Conservation (phyloP, 2,797 vertebrate genomes). For the Esox lucius region DNA sequence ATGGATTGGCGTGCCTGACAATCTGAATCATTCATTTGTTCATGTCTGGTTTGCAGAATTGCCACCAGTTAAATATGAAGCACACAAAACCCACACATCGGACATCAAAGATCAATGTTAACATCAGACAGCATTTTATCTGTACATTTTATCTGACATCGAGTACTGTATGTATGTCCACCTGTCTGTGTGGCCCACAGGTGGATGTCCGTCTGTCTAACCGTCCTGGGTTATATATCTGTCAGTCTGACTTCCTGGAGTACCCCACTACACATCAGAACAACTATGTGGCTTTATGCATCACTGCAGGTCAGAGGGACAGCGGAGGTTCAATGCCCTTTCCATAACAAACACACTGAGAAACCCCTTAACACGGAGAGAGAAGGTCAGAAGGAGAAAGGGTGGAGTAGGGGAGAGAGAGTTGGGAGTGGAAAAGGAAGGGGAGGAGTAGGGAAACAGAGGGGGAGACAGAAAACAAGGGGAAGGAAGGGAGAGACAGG, state of each 20-base stretch:
- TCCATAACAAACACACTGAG: neutral
- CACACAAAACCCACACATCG: no score
- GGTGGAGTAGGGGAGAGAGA: neutral
- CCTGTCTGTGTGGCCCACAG: no score
- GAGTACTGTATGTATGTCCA: no score
- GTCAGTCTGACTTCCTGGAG: neutral
- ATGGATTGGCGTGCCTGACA: no score
- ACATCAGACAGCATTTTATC: no score
- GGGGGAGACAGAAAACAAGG: neutral
- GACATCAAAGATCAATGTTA: no score
- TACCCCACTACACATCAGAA: neutral
- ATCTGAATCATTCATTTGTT: no score
- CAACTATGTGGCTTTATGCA: neutral
- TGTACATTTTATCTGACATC: no score
- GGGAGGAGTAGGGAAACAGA: neutral
- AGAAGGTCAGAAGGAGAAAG: neutral
- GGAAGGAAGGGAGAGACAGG: neutral
- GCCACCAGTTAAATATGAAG: no score
- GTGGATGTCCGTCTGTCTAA: no score
- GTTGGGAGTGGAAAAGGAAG: neutral
- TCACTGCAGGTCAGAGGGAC: neutral
- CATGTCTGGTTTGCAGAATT: no score
- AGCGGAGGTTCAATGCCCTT: neutral
- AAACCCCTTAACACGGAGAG: neutral
- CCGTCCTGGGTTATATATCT: no score